These are phyloP conservation scores for Climacteris rufus DNA, from an alignment of 2,113 vertebrate species.

Conservation along the genomic window DNA sequence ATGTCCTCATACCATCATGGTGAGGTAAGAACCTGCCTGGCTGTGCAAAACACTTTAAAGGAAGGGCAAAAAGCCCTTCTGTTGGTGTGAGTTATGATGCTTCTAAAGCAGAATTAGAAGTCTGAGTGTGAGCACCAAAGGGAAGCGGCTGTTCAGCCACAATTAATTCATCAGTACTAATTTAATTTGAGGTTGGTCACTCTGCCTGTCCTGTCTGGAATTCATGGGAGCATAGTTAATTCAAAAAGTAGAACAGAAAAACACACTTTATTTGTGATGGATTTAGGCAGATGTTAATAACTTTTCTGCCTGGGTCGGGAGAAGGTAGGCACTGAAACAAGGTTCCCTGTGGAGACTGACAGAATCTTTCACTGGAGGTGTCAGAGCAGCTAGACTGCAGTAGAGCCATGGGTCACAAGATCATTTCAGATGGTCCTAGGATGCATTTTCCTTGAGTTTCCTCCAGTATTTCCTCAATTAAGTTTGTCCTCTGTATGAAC, in stretches of 20 bases:
- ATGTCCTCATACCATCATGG: slow-evolving; percentile 99
- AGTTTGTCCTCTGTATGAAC: not conserved
- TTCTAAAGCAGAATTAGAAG: not conserved
- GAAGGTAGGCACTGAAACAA: not conserved
- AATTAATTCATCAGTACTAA: not conserved
- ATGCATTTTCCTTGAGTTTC: not conserved
- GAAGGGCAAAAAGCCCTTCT: not conserved
- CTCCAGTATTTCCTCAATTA: not conserved
- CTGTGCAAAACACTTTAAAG: not conserved
- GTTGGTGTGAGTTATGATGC: not conserved
- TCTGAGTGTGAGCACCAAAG: not conserved
- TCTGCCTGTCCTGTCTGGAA: not conserved
- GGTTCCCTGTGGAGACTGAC: not conserved
- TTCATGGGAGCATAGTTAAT: not conserved
- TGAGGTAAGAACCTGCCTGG: slow-evolving; percentile 77
- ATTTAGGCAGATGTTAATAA: not conserved
- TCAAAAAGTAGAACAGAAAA: not conserved
- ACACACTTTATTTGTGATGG: not conserved
- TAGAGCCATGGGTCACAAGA: not conserved
- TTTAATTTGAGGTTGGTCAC: not conserved
- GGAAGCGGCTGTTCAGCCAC: not conserved
- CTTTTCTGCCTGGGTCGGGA: not conserved
- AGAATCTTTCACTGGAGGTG: not conserved
- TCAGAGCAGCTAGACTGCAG: not conserved
- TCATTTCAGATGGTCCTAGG: not conserved